Base-by-base conservation (phyloP, 1,140 invertebrate species). In the Cotesia vestalis region DNA sequence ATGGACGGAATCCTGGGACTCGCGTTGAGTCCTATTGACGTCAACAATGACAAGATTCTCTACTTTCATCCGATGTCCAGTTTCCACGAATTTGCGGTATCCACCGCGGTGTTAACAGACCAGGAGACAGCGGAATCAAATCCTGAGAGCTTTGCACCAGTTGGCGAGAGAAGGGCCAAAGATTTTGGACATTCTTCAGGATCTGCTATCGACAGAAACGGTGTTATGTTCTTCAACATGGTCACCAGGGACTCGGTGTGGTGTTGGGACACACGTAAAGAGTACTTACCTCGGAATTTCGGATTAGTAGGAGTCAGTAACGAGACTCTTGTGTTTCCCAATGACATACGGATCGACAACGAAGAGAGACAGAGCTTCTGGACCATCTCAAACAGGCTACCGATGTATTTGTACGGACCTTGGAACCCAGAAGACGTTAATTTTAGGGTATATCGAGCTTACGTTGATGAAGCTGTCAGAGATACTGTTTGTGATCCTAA, bases 1-100 rank as follows among this genome's bases (percentile, higher is more conserved):
- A 89, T 92, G 1, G 94, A 95, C 78, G 94, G 94, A 1, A 89
- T 95, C 14, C 94, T 95, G 78, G 93, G 93, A 0, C 85, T 94
- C 75, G 90, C 93, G 6, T 76, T 95, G 17, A 90, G 90, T 20
- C 91, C 91, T 0, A 66, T 89, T 0, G 85, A 90, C 62, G 78
- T 88, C 4, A 79, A 79, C n/a, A 75, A 83, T 4, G 90, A 94
- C 17, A 85, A 91, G 53, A 86, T 90, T 1, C 76, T 95, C 6
- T 94, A 90, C 75, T 95, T 94, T 78, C 93, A 95, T 84, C 89
- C 94, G 0, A 91, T 95, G 91, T 93, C 93, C 0, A 93, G 93
- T 78, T 92, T 91, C 69, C 78, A 89, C 35, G 93, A 95, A 81
- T 95, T 94, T 78, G 89, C 89, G 27, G 91, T 94, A 0, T 87